Evolutionary conservation across 1,140 invertebrate species (phyloP).

Genomic region (Vanessa tameamea): DNA sequence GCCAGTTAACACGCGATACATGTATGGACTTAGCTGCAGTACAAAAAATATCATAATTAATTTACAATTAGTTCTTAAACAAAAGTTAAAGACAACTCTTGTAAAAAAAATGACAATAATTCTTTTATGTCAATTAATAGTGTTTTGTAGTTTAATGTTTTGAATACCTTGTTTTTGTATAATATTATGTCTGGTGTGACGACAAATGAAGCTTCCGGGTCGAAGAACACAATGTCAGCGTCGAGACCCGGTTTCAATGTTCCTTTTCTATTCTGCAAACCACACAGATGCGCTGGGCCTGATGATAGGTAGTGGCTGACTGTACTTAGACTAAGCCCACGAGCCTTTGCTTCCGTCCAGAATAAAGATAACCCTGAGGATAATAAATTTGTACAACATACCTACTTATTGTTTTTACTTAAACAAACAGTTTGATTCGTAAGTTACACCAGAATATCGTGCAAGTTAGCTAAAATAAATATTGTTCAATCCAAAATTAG

Average conservation of each 20-base stretch:
- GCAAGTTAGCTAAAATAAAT: too few relatives aligned
- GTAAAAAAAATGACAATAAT: too few relatives aligned
- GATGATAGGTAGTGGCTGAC: slow-evolving; percentile 82
- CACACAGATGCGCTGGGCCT: slow-evolving; percentile 83
- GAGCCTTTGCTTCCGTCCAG: slow-evolving; percentile 82
- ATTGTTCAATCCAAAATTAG: too few relatives aligned
- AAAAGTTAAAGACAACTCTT: too few relatives aligned
- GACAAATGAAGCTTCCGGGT: slow-evolving; percentile 83
- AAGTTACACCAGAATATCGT: too few relatives aligned
- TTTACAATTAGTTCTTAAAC: too few relatives aligned
- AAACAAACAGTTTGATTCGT: too few relatives aligned
- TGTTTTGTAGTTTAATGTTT: not conserved
- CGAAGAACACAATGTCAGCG: slow-evolving; percentile 88
- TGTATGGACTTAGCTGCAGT: slow-evolving; percentile 75
- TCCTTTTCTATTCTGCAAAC: slow-evolving; percentile 83
- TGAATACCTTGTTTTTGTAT: slow-evolving; percentile 83
- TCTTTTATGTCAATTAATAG: not conserved
- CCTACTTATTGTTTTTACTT: not conserved
- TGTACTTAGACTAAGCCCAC: slow-evolving; percentile 79
- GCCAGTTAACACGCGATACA: slow-evolving; percentile 76
- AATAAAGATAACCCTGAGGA: slow-evolving; percentile 82
- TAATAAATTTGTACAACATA: not conserved
- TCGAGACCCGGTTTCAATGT: slow-evolving; percentile 83
- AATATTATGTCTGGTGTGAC: slow-evolving; percentile 79
- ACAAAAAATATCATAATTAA: too few relatives aligned